These are phyloP conservation scores for Helicoverpa assulta DNA, from an alignment of 2,888 invertebrate genomes.

Conservation along the genomic window DNA sequence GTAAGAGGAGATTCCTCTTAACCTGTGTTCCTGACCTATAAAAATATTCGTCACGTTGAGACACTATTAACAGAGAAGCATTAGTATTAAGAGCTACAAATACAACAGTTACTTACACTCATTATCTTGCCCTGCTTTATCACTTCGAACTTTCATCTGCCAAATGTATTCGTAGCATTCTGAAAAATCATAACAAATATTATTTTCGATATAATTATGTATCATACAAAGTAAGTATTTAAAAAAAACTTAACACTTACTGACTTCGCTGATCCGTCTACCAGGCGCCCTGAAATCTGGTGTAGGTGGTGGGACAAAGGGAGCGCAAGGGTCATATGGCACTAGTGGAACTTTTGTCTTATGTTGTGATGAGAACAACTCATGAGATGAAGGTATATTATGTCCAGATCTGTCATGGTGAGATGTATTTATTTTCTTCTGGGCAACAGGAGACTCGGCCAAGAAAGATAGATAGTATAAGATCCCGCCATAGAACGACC, in stretches of 20 bases:
- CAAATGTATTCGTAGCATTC: conserved; percentile 73
- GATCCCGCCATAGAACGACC: too few species aligned
- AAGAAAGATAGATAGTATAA: too few species aligned
- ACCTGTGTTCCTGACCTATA: conserved; percentile 9
- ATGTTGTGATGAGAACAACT: not conserved
- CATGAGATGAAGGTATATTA: not conserved
- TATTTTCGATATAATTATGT: not conserved
- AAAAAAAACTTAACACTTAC: conserved; percentile 61
- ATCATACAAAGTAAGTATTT: not conserved
- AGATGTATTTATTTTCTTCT: not conserved
- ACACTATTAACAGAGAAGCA: not conserved
- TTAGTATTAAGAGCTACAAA: too few species aligned
- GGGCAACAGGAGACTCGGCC: not conserved
- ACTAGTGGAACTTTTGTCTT: not conserved
- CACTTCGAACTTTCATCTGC: conserved; percentile 62
- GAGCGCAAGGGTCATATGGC: conserved; percentile 31
- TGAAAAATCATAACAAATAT: conserved; percentile 48
- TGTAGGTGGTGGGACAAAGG: conserved; percentile 32
- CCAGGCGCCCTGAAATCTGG: conserved; percentile 70
- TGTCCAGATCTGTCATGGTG: not conserved
- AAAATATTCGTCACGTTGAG: not conserved
- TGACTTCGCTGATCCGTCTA: conserved; percentile 72
- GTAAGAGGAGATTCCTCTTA: conserved; percentile 17
- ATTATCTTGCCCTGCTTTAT: conserved; percentile 34
- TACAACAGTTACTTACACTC: conserved; percentile 64